These are phyloP conservation scores for Galleria mellonella DNA, from an alignment of 1,140 invertebrate species.

Conservation along the genomic window DNA sequence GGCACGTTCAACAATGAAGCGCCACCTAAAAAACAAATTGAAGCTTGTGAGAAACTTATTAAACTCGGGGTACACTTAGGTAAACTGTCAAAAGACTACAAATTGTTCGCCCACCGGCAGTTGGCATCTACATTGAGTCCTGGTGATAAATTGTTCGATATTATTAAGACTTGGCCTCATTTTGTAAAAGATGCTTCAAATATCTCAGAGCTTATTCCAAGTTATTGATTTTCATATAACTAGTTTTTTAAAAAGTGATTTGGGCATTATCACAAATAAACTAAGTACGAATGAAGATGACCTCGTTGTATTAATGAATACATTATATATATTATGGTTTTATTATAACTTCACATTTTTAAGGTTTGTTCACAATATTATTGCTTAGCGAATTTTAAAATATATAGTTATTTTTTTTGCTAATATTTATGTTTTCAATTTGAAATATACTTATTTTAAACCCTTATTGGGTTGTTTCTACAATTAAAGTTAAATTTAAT, in stretches of 20 bases:
- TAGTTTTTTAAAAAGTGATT: background rate
- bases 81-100: slow-evolving; percentile 75
- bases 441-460: too few species aligned
- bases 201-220: slow-evolving; percentile 25
- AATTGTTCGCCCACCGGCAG: slow-evolving; percentile 78
- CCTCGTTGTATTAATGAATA: too few species aligned
- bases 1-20: slow-evolving; percentile 75
- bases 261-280: too few species aligned
- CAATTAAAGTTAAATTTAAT: too few species aligned
- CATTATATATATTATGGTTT: too few species aligned
- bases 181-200: slow-evolving; percentile 50
- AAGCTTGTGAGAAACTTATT: slow-evolving; percentile 74
- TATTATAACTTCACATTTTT: too few species aligned
- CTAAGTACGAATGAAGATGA: too few species aligned
- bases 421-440: too few species aligned
- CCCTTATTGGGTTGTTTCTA: too few species aligned
- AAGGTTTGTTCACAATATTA: too few species aligned
- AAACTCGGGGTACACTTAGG: slow-evolving; percentile 70
- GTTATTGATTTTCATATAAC: slow-evolving; percentile 7
- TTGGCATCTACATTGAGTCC: slow-evolving; percentile 77
- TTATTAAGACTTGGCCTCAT: slow-evolving; percentile 77
- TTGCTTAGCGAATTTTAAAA: too few species aligned
- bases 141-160: slow-evolving; percentile 74
- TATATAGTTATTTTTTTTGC: too few species aligned
- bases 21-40: slow-evolving; percentile 71